These are phyloP conservation scores for Antidorcas marsupialis DNA, from an alignment of 2,113 vertebrate genomes.

Conservation along the genomic window DNA sequence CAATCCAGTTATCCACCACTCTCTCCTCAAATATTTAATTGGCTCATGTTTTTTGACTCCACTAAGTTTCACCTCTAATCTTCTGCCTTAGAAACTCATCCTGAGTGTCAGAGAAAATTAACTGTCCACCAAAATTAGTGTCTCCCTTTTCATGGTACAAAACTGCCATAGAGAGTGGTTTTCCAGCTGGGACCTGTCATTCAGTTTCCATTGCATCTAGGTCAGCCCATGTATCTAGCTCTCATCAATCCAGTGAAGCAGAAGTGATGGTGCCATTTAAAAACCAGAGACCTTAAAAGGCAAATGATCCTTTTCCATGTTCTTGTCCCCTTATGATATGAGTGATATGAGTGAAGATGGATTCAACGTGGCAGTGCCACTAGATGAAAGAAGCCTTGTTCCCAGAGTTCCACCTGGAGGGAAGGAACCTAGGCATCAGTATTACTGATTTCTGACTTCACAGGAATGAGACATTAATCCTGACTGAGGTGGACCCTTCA, in stretches of 20 bases:
- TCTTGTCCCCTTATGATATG: neutral
- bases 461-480: neutral
- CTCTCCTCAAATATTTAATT: neutral
- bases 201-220: neutral
- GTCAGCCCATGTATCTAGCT: neutral
- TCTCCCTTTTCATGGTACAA: neutral
- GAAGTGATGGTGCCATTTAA: neutral
- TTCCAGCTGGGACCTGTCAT: neutral
- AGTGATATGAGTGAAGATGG: neutral
- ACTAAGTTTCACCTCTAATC: neutral
- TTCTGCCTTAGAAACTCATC: neutral
- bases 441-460: neutral
- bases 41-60: neutral
- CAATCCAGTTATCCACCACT: neutral
- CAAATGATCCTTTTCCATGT: too few relatives aligned
- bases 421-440: neutral
- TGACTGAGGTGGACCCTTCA: neutral
- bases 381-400: neutral
- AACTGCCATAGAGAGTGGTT: neutral
- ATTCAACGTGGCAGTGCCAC: neutral
- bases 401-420: neutral
- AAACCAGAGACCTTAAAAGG: neutral
- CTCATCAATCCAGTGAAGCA: rapidly evolving
- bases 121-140: neutral
- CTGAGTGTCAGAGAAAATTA: neutral